These are phyloP conservation scores for Tachysurus vachellii DNA, from an alignment of 2,113 vertebrate species.

Conservation along the genomic window DNA sequence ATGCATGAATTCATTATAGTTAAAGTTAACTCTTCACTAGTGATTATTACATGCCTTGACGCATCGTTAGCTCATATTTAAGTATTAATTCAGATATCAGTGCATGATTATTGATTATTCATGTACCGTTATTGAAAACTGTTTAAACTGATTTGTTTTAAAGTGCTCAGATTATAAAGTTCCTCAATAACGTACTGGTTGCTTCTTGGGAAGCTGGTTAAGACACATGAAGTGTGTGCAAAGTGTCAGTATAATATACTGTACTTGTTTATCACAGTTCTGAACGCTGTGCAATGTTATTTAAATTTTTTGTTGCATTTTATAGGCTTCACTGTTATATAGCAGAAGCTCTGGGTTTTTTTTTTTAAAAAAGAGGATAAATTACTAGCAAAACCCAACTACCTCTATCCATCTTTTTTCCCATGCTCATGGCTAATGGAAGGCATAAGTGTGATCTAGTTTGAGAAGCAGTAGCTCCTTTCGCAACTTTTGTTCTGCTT, in stretches of 20 bases:
- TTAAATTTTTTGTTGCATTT: not conserved
- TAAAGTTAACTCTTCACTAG: too few species aligned
- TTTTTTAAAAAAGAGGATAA: not conserved
- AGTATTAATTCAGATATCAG: too few species aligned
- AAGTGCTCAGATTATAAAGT: not conserved
- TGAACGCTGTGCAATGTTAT: not conserved
- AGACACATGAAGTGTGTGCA: not conserved
- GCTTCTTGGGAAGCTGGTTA: not conserved
- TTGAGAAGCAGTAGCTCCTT: too few species aligned
- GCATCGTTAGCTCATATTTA: too few species aligned
- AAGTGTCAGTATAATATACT: not conserved
- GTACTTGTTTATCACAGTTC: not conserved
- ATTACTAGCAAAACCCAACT: not conserved
- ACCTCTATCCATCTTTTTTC: not conserved
- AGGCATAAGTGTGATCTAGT: constrained; percentile 30
- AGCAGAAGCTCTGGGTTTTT: not conserved
- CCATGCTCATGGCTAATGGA: constrained; percentile 20
- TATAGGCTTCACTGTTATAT: not conserved
- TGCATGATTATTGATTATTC: too few species aligned
- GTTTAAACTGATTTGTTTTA: too few species aligned
- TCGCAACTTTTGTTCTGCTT: too few species aligned
- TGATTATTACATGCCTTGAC: too few species aligned
- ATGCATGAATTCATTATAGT: too few species aligned
- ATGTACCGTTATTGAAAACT: too few species aligned
- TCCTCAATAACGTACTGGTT: not conserved